Evolutionary conservation across 2,888 invertebrate species (phyloP).

Genomic region (Diloba caeruleocephala): DNA sequence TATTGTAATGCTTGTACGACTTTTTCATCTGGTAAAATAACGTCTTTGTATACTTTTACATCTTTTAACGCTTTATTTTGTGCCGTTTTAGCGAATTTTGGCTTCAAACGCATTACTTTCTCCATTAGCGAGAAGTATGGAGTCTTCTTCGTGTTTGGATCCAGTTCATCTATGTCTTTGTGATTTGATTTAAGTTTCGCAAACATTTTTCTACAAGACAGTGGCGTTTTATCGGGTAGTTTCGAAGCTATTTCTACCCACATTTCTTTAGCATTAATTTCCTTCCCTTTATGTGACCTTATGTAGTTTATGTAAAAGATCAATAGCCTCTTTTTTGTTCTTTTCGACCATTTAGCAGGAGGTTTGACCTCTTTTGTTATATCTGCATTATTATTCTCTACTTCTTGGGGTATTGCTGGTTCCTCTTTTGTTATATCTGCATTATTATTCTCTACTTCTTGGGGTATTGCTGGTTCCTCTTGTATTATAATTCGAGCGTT

Average conservation of each 20-base stretch:
- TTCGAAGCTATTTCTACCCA: conserved; percentile 75
- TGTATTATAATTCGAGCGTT: conserved; percentile 65
- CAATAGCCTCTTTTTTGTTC: conserved; percentile 70
- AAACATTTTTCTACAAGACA: conserved; percentile 75
- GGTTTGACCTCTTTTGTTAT: conserved; percentile 37
- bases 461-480: conserved; percentile 29
- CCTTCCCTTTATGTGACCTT: conserved; percentile 65
- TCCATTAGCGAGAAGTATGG: conserved; percentile 67
- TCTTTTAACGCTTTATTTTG: conserved; percentile 59
- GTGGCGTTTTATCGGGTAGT: conserved; percentile 65
- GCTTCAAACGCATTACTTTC: conserved; percentile 70
- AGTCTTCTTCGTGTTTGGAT: conserved; percentile 43
- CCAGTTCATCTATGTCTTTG: conserved; percentile 49
- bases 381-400: conserved; percentile 19
- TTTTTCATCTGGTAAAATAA: conserved; percentile 66
- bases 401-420: conserved; percentile 17
- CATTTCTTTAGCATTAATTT: conserved; percentile 71
- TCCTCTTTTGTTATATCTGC: conserved; percentile 57
- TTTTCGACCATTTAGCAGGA: conserved; percentile 72
- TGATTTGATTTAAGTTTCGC: conserved; percentile 70
- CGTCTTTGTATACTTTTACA: conserved; percentile 68
- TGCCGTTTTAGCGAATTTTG: conserved; percentile 64
- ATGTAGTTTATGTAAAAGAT: conserved; percentile 75
- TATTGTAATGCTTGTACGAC: conserved; percentile 72
- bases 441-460: no score